These are phyloP conservation scores for Parapristionchus giblindavisi DNA, from an alignment of 2,888 invertebrate species.

Conservation along the genomic window DNA sequence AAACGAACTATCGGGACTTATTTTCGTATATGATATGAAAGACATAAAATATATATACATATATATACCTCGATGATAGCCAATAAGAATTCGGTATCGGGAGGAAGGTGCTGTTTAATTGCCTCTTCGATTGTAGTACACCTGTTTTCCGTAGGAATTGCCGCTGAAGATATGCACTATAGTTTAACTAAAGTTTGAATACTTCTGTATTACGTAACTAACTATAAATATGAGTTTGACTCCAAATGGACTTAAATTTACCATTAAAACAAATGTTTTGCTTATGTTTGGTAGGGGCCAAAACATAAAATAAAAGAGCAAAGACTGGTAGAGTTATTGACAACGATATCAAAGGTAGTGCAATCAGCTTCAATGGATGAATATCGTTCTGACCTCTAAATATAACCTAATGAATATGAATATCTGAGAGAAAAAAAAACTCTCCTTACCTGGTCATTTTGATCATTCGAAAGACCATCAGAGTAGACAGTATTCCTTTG, in stretches of 20 bases:
- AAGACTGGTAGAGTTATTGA: slow-evolving; percentile 4
- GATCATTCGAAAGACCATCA: slow-evolving; percentile 13
- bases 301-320: neutral
- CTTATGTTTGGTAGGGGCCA: slow-evolving; percentile 9
- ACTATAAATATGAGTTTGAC: too few relatives aligned
- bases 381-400: neutral
- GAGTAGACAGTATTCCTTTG: slow-evolving; percentile 20
- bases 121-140: neutral
- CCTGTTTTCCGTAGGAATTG: neutral
- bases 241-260: too few relatives aligned
- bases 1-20: too few relatives aligned
- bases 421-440: too few relatives aligned
- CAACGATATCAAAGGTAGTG: slow-evolving; percentile 3
- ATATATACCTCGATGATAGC: slow-evolving; percentile 2
- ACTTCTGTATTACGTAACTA: too few relatives aligned
- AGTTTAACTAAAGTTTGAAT: neutral
- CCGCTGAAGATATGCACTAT: neutral
- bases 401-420: neutral
- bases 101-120: neutral
- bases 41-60: too few relatives aligned
- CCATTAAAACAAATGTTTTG: neutral
- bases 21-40: too few relatives aligned
- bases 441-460: neutral
- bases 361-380: neutral
- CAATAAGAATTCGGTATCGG: neutral